Base-by-base conservation (phyloP, 2,888 invertebrate genomes). In the Lottia scabra region DNA sequence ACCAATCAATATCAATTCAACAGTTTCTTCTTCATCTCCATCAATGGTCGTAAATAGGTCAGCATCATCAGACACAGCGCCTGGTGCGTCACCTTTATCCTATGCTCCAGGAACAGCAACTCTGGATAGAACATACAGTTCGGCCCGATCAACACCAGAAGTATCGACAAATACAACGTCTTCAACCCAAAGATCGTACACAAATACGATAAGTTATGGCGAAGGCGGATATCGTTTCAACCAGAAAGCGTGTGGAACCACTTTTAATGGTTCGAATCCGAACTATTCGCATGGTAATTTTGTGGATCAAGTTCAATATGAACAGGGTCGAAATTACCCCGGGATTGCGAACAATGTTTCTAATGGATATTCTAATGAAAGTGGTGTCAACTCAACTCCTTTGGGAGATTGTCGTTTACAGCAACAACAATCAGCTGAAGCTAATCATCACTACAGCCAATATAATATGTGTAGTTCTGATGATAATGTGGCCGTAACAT, bases 281-380 rank as follows among this genome's bases (percentile, higher is more conserved):
- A 56, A 56, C 56, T 56, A 56, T 56, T 56, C 56, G 12, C 56
- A 56, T 10, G 23, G 23, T 56, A 56, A 56, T 56, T 56, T 23
- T 13, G 23, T 56, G 56, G 56, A 56, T 23, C 56, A 56, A 23
- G 23, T 56, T 56, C 56, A 56, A 10, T 56, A 23, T 23, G 19
- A 56, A 19, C 56, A 56, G 19, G 56, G 56, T 23, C 19, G 56
- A 56, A 56, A 56, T 56, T 56, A 56, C 56, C 56, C 56, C 23
- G 56, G 56, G 56, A 56, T 56, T 23, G 19, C 19, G 23, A 23
- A 19, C 56, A 56, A 56, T 56, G 56, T 56, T 56, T 56, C 56
- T 56, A 56, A 56, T 56, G 56, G 56, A 56, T 56, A 56, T 56
- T 56, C 56, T 56, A 56, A 56, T 56, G 56, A 56, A 56, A 56